A percentile compares a stretch with the other conserved stretches of the same genome.
Conservation (phyloP, 2,113 vertebrate species). For the Scopus umbretta region DNA sequence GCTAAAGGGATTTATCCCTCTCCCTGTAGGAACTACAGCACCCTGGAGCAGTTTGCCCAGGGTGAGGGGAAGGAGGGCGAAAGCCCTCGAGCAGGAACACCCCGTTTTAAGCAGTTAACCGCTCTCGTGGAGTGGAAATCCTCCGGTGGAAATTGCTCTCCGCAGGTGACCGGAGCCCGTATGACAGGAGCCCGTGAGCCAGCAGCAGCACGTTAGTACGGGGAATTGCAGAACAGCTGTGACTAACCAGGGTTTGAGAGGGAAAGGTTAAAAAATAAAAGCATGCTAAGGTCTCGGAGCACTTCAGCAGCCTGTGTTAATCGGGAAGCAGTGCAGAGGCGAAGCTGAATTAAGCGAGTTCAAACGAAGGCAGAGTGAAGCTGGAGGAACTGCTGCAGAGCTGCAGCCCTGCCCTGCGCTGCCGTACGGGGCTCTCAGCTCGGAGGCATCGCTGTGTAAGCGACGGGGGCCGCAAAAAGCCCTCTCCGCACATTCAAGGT, state of each 20-base stretch:
- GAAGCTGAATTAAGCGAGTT: not conserved
- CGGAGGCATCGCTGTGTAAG: accelerated
- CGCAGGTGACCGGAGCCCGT: not conserved
- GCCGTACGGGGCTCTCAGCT: not conserved
- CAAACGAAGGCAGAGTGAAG: not conserved
- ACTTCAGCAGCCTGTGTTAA: slow-evolving; percentile 24
- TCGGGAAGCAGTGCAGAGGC: not conserved
- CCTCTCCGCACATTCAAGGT: not conserved
- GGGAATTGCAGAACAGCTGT: not conserved
- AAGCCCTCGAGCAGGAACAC: not conserved
- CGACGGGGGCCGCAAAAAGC: not conserved
- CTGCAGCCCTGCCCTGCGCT: not conserved
- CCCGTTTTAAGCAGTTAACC: not conserved
- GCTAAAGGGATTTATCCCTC: not conserved
- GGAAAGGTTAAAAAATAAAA: not conserved
- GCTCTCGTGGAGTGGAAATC: not conserved
- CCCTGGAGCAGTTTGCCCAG: not conserved
- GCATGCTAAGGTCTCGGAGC: not conserved
- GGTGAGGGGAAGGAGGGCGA: not conserved
- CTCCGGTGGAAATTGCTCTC: not conserved
- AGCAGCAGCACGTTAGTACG: not conserved
- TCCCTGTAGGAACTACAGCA: not conserved
- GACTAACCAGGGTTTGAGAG: not conserved
- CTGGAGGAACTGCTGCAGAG: not conserved
- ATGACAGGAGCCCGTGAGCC: not conserved